Percentiles rank a stretch among this genome's conserved stretches.
phyloP scores from a whole-genome alignment of 1,140 invertebrate species.

The Spodoptera litura region DNA sequence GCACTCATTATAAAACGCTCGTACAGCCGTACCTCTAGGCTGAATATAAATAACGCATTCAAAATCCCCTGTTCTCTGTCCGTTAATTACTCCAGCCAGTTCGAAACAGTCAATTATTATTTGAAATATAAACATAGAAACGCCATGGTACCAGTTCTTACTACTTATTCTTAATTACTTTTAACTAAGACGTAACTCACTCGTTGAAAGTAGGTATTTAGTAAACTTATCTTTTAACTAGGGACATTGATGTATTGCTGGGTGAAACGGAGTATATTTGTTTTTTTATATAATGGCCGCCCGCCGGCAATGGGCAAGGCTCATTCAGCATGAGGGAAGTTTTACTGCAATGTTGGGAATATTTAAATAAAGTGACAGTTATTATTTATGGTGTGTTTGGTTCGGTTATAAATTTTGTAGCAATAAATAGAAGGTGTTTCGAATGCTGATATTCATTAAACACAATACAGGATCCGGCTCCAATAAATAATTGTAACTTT shows the following conservation, averaged over 20 bases:
- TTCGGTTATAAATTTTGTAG: too few relatives aligned
- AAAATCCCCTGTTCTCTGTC: conserved; percentile 66
- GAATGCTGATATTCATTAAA: neutral
- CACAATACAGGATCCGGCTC: too few relatives aligned
- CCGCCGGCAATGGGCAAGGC: conserved; percentile 30
- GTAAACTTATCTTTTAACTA: conserved; percentile 68
- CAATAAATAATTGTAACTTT: too few relatives aligned
- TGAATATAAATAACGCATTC: conserved; percentile 66
- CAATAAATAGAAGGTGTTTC: neutral
- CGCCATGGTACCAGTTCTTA: conserved; percentile 66
- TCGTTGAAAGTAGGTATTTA: conserved; percentile 78
- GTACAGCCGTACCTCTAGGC: conserved; percentile 50
- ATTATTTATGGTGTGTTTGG: neutral
- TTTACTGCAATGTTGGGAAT: conserved; percentile 33
- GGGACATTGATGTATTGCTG: conserved; percentile 77
- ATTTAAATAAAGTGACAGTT: conserved; percentile 18
- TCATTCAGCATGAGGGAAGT: conserved; percentile 4
- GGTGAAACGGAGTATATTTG: conserved; percentile 67
- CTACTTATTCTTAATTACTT: conserved; percentile 83
- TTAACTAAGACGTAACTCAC: conserved; percentile 80
- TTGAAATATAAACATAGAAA: conserved; percentile 71
- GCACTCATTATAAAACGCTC: conserved; percentile 41
- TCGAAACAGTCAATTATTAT: conserved; percentile 77
- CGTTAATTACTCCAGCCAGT: conserved; percentile 73
- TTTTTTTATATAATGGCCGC: conserved; percentile 49